phyloP scores from a whole-genome alignment of 1,140 invertebrate genomes.

The Drosophila virilis region DNA sequence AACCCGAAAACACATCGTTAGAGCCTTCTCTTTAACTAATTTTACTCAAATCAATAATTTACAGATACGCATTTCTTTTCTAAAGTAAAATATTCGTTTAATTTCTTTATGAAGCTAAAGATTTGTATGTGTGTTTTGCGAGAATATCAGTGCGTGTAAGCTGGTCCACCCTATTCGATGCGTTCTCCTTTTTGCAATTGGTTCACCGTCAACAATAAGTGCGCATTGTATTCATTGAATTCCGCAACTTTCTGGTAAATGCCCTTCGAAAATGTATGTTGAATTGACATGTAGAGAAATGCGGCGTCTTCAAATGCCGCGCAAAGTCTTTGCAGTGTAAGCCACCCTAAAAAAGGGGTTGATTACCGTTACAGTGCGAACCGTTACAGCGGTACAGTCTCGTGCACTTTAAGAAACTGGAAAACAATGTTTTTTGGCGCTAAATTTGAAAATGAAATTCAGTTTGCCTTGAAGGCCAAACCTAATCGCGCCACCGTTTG shows the following conservation, averaged over 20 bases:
- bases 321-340: neutral
- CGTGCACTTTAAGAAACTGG: conserved; percentile 8
- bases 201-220: conserved; percentile 38
- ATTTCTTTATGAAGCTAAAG: no score
- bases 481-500: conserved; percentile 7
- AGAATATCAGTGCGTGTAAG: neutral
- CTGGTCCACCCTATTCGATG: conserved; percentile 2
- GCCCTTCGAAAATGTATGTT: conserved; percentile 22
- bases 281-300: conserved; percentile 9
- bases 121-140: no score
- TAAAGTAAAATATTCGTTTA: no score
- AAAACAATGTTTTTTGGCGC: neutral
- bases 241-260: conserved; percentile 21
- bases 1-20: no score
- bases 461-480: conserved; percentile 7
- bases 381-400: conserved; percentile 33
- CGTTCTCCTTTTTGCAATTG: neutral
- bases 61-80: no score
- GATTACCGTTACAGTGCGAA: conserved; percentile 25
- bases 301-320: neutral
- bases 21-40: no score
- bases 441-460: neutral
- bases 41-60: no score
- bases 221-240: conserved; percentile 44
- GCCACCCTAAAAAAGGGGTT: conserved; percentile 29